These are phyloP conservation scores for Alfaro cultratus DNA, from an alignment of 2,797 vertebrate species.

Conservation along the genomic window DNA sequence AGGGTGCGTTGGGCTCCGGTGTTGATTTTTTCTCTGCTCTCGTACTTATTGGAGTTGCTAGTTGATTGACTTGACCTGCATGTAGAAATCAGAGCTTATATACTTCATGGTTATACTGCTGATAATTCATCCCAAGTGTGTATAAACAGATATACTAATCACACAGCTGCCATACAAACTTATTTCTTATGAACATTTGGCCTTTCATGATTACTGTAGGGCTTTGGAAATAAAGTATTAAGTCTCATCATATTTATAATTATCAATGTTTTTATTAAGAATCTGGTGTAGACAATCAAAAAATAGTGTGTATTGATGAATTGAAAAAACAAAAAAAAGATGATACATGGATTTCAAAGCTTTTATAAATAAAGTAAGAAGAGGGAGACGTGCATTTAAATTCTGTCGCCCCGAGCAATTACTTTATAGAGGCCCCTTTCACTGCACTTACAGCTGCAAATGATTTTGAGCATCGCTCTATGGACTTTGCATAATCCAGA, in stretches of 20 bases:
- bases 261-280: neutral
- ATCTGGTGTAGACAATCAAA: neutral
- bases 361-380: neutral
- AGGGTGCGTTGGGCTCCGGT: constrained; percentile 76
- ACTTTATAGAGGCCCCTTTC: neutral
- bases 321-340: too few relatives aligned
- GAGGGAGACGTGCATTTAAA: neutral
- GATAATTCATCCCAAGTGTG: constrained; percentile 19
- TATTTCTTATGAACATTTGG: constrained; percentile 13
- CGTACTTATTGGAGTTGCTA: constrained; percentile 75
- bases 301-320: neutral
- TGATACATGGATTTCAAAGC: neutral
- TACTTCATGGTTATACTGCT: neutral
- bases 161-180: constrained; percentile 10
- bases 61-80: constrained; percentile 71
- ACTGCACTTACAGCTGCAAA: constrained; percentile 7
- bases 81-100: constrained; percentile 31
- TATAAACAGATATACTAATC: constrained; percentile 15
- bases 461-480: neutral
- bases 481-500: neutral
- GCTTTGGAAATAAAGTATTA: neutral
- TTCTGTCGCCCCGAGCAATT: neutral
- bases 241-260: neutral
- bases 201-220: constrained; percentile 7
- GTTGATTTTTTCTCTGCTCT: constrained; percentile 81